These are phyloP conservation scores for Nycticorax nycticorax DNA, from an alignment of 2,113 vertebrate species.

Conservation along the genomic window DNA sequence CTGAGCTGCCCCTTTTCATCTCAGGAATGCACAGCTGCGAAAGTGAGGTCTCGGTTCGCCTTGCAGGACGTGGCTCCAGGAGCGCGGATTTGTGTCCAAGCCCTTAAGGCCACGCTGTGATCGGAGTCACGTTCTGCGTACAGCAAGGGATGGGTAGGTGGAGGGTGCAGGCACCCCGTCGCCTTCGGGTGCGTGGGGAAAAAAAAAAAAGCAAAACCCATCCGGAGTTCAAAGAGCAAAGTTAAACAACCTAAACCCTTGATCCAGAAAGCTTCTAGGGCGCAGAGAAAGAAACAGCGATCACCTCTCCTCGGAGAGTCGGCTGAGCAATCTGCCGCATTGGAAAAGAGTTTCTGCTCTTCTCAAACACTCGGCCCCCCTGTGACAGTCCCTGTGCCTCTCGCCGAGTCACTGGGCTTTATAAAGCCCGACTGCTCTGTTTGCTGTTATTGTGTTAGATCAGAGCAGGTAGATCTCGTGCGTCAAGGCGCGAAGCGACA, in stretches of 20 bases:
- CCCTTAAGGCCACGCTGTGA: fast-evolving
- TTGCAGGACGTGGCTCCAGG: background rate
- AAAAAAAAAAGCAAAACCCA: background rate
- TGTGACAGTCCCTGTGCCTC: background rate
- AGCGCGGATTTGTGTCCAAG: background rate
- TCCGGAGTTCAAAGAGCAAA: background rate
- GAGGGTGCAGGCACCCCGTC: background rate
- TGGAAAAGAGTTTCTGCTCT: background rate
- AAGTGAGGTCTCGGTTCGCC: background rate
- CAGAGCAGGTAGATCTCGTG: background rate
- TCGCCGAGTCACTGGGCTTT: background rate
- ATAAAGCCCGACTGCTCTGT: background rate
- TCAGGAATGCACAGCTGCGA: constrained; percentile 49
- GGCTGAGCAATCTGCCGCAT: background rate
- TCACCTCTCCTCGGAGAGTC: fast-evolving
- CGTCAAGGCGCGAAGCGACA: fast-evolving
- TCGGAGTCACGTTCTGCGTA: background rate
- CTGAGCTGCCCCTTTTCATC: constrained; percentile 4
- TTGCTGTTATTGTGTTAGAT: fast-evolving
- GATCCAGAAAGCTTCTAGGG: background rate
- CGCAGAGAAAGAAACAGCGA: background rate
- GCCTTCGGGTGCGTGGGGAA: background rate
- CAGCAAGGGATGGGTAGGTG: background rate
- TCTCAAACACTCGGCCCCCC: background rate
- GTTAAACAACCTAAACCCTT: background rate